Evolutionary conservation across 1,140 invertebrate genomes (phyloP).

Genomic region (Drosophila triauraria): DNA sequence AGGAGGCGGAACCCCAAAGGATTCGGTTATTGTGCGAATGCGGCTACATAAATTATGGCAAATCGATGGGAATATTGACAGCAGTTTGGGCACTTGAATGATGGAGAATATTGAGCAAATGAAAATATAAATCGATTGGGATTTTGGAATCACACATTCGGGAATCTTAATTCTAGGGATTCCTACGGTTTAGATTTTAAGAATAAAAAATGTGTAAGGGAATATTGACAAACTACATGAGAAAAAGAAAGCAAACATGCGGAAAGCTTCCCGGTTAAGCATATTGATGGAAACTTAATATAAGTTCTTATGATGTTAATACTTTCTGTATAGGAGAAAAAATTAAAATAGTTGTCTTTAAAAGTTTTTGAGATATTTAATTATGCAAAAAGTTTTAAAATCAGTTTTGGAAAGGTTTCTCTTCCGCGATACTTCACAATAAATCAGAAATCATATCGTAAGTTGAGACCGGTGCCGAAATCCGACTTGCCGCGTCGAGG

Average conservation of each 20-base stretch:
- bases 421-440: neutral
- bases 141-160: neutral
- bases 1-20: neutral
- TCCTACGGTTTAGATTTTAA: too few relatives aligned
- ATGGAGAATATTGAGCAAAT: neutral
- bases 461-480: constrained; percentile 49
- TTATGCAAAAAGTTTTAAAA: neutral
- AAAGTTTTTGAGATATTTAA: too few relatives aligned
- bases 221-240: too few relatives aligned
- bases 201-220: too few relatives aligned
- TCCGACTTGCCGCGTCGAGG: constrained; percentile 56
- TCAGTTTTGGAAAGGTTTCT: neutral
- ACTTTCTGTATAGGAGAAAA: too few relatives aligned
- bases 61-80: constrained; percentile 43
- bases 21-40: constrained; percentile 18
- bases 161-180: neutral
- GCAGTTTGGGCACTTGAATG: constrained; percentile 2
- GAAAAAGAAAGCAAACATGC: too few relatives aligned
- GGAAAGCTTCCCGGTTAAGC: too few relatives aligned
- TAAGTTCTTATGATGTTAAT: neutral
- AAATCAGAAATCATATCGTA: constrained; percentile 61
- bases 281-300: too few relatives aligned
- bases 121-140: neutral
- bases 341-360: too few relatives aligned
- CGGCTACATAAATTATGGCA: constrained; percentile 36